Evolutionary conservation across 92 coral and sea anemone genomes (phyloP), one percentile per base, ranked within the genome.

Genomic region (Parazoanthus atlanticus): DNA sequence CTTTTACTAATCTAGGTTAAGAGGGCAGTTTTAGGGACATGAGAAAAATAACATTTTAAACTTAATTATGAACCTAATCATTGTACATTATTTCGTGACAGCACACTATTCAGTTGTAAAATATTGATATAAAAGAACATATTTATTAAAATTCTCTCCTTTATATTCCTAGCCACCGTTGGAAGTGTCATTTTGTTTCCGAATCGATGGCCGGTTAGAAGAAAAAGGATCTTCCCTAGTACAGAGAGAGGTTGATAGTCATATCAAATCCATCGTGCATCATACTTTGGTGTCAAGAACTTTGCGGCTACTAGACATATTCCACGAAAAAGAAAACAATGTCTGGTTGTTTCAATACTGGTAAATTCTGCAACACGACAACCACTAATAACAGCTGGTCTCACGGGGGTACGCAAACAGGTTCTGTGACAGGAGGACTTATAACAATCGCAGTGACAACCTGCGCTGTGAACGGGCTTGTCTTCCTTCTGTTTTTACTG

Each of bases 401-500:
- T 46, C 78, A 43, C 38, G 21, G 9, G 1, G 29, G 30, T 1
- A 9, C 29, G 0, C 25, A 84, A 19, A 9, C 16, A 1, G 41
- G 23, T 52, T 46, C 31, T 17, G 78, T n/a, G 23, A 30, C 54
- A 21, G 87, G 46, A 84, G 78, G 87, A 46, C n/a, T 69, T 21
- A 19, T 84, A 43, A 32, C 87, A 15, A 70, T 84, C 30, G 87
- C 87, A 1, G 43, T 23, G 6, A 65, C 87, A 15, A 56, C 65
- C 1, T 84, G 78, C 28, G 5, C 40, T 29, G 19, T 84, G 16
- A 84, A 84, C 30, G 87, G 77, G 67, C 23, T 47, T 3, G 78
- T 84, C 3, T 46, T 84, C 31, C 29, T 70, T 69, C 76, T 84
- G n/a, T 84, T 84, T 28, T n/a, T 71, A 49, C 30, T 84, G 6